These are phyloP conservation scores for Smutsia temminckii DNA, from an alignment of 2,797 vertebrate species.

Conservation along the genomic window DNA sequence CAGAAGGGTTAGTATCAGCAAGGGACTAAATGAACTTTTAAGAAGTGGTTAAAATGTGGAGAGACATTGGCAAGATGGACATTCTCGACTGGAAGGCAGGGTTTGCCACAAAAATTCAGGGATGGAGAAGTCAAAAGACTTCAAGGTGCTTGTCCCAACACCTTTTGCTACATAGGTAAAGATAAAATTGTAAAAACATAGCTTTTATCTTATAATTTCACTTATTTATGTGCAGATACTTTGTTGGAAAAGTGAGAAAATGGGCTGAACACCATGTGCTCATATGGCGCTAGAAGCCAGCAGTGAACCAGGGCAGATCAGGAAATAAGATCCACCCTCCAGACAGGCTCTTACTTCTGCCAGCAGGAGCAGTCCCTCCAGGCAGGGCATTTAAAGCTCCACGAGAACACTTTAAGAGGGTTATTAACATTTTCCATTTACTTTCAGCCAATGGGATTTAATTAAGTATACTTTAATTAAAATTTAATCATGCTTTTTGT, in stretches of 20 bases:
- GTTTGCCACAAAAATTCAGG: not conserved
- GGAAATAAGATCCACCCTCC: not conserved
- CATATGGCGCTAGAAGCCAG: not conserved
- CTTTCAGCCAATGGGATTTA: slow-evolving; percentile 72
- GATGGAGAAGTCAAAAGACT: not conserved
- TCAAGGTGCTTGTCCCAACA: not conserved
- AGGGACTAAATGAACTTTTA: not conserved
- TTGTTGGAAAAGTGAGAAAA: not conserved
- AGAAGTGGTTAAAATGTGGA: not conserved
- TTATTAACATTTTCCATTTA: slow-evolving; percentile 73
- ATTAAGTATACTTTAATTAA: slow-evolving; percentile 80
- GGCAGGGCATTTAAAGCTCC: not conserved
- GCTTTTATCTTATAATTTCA: not conserved
- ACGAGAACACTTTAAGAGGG: slow-evolving; percentile 15
- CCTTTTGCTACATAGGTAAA: not conserved
- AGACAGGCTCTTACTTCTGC: not conserved
- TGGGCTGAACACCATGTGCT: fast-evolving
- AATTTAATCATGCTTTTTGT: slow-evolving; percentile 69
- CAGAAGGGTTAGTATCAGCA: not conserved
- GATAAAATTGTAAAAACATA: not conserved
- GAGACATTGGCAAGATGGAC: not conserved
- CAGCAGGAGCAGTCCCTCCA: not conserved
- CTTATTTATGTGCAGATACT: not conserved
- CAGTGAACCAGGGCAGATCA: not conserved
- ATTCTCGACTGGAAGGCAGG: not conserved